Evolutionary conservation across 1,140 invertebrate species (phyloP).

Genomic region (Drosophila suzukii): DNA sequence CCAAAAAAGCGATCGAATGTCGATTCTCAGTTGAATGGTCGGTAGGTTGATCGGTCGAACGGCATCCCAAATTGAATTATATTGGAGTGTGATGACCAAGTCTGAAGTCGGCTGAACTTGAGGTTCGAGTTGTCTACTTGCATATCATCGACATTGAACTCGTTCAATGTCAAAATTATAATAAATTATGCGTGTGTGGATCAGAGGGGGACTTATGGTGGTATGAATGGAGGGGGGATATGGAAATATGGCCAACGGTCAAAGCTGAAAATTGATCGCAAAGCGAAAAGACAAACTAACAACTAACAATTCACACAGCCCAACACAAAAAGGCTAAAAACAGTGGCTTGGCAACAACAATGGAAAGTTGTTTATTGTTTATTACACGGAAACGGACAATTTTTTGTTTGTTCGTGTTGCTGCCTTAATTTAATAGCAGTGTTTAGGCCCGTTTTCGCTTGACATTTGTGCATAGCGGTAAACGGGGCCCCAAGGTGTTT

Average conservation of each 20-base stretch:
- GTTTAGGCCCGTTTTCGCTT: slow-evolving; percentile 42
- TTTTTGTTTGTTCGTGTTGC: slow-evolving; percentile 49
- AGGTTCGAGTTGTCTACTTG: slow-evolving; percentile 44
- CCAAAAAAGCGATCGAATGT: slow-evolving; percentile 6
- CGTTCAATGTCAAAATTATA: slow-evolving; percentile 80
- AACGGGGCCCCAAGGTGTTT: slow-evolving; percentile 33
- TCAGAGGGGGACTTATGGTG: background rate
- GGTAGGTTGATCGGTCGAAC: slow-evolving; percentile 23
- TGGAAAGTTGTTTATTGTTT: slow-evolving; percentile 73
- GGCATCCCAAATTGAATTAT: slow-evolving; percentile 47
- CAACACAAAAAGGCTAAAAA: slow-evolving; percentile 13
- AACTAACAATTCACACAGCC: slow-evolving; percentile 27
- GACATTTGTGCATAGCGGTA: slow-evolving; percentile 46
- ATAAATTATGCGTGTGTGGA: slow-evolving; percentile 72
- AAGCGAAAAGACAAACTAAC: slow-evolving; percentile 27
- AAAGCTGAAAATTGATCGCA: slow-evolving; percentile 55
- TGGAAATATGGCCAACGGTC: slow-evolving; percentile 5
- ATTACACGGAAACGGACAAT: slow-evolving; percentile 71
- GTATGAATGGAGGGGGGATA: background rate
- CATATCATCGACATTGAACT: slow-evolving; percentile 78
- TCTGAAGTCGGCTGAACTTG: slow-evolving; percentile 38
- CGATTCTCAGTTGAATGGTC: slow-evolving; percentile 50
- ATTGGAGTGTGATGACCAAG: slow-evolving; percentile 37
- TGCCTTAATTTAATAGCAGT: slow-evolving; percentile 32
- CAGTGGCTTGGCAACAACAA: slow-evolving; percentile 46